These are phyloP conservation scores for Geotrupes spiniger DNA, from an alignment of 2,888 invertebrate species.

Conservation along the genomic window DNA sequence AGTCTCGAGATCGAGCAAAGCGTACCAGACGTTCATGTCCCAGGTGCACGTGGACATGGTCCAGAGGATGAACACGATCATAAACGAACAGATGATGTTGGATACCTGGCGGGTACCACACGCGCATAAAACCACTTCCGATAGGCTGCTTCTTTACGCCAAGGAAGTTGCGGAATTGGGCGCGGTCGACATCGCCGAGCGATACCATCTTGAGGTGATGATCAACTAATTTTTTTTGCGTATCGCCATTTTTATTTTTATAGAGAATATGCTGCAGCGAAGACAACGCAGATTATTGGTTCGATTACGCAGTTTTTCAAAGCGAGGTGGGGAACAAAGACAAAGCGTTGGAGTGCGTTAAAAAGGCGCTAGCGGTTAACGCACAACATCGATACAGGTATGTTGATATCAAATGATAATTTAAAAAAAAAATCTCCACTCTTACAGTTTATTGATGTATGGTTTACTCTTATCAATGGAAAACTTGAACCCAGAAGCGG, in stretches of 20 bases:
- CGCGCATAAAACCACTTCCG: conserved; percentile 17
- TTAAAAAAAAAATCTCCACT: no score
- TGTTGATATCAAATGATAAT: not conserved
- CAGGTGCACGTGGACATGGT: conserved; percentile 39
- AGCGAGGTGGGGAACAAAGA: conserved; percentile 36
- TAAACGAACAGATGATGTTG: conserved; percentile 34
- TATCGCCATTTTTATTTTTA: conserved; percentile 16
- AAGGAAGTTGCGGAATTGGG: conserved; percentile 44
- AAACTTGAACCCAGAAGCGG: conserved; percentile 38
- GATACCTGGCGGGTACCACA: conserved; percentile 16
- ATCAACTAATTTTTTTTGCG: not conserved
- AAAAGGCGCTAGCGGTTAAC: conserved; percentile 39
- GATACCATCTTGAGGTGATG: conserved; percentile 42
- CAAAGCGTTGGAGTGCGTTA: conserved; percentile 42
- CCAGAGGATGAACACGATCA: conserved; percentile 37
- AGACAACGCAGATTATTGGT: conserved; percentile 41
- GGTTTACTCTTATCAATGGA: conserved; percentile 38
- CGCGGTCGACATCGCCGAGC: conserved; percentile 37
- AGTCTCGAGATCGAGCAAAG: conserved; percentile 6
- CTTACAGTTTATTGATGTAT: conserved; percentile 40
- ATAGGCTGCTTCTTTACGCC: conserved; percentile 36
- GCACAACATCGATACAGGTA: conserved; percentile 39
- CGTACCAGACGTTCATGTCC: conserved; percentile 36
- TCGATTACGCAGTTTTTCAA: conserved; percentile 44
- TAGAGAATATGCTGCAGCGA: conserved; percentile 38